Conservation (phyloP, 2,113 vertebrate genomes). For the Pagrus major region DNA sequence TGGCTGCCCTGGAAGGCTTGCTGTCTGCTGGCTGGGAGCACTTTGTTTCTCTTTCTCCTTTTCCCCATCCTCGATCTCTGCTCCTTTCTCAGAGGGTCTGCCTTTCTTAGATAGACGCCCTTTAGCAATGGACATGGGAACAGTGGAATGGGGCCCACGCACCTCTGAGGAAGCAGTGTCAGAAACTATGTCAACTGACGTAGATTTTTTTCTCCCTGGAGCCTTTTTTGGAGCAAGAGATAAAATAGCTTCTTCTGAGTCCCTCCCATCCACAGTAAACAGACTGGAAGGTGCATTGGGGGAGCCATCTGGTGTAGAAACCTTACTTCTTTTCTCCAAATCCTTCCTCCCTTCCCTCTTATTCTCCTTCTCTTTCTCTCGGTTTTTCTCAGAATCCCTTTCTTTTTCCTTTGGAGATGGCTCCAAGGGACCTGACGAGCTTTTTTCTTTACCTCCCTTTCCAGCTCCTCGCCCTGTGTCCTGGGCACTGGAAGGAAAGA, state of each 20-base stretch:
- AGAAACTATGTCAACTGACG: constrained; percentile 79
- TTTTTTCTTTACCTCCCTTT: constrained; percentile 84
- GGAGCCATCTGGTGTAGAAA: constrained; percentile 72
- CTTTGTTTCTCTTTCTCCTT: constrained; percentile 86
- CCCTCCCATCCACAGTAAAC: constrained; percentile 78
- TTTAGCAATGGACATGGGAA: constrained; percentile 85
- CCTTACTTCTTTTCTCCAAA: constrained; percentile 79
- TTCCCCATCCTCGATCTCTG: constrained; percentile 87
- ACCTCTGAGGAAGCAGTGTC: constrained; percentile 79
- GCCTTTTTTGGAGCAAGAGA: constrained; percentile 81
- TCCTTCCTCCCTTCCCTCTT: constrained; percentile 93
- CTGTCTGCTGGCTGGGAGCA: constrained; percentile 78
- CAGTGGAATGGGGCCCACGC: constrained; percentile 71
- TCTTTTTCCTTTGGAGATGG: constrained; percentile 89
- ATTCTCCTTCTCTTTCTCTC: constrained; percentile 93
- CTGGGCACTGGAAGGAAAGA: constrained; percentile 84
- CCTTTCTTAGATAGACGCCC: constrained; percentile 92
- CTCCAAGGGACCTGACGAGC: constrained; percentile 81
- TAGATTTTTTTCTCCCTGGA: constrained; percentile 88
- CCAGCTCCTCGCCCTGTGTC: constrained; percentile 74
- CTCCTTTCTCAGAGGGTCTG: constrained; percentile 82
- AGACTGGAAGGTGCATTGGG: constrained; percentile 72
- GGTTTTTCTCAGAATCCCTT: constrained; percentile 87
- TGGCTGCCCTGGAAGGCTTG: constrained; percentile 72
- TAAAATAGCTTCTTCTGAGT: constrained; percentile 71